A percentile compares a stretch with the other conserved stretches of the same genome.
Evolutionary conservation across 2,888 invertebrate genomes (phyloP).

Genomic region (Andricus quercusramuli): DNA sequence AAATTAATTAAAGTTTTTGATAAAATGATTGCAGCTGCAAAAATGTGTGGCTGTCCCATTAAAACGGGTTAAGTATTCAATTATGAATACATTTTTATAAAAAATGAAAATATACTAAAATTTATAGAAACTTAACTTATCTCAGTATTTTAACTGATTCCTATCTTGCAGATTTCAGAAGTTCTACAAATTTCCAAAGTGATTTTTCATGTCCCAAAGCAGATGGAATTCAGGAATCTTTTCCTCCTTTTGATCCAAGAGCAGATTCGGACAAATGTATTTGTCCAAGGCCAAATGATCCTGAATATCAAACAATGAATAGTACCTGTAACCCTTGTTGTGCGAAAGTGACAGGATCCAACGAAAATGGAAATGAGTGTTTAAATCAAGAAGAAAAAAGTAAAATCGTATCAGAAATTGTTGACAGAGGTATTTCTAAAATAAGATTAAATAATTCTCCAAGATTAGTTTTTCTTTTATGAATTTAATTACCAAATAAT

Average conservation of each 20-base stretch:
- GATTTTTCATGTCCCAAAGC: background rate
- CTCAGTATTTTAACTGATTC: background rate
- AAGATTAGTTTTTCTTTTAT: background rate
- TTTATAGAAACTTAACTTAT: background rate
- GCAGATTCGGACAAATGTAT: slow-evolving; percentile 23
- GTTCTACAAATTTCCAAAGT: background rate
- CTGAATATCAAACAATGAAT: slow-evolving; percentile 15
- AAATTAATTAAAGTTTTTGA: background rate
- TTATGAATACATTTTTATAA: background rate
- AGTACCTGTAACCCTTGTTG: slow-evolving; percentile 41
- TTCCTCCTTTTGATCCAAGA: background rate
- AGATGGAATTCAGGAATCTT: background rate
- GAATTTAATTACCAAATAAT: too few relatives aligned
- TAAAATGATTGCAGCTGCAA: slow-evolving; percentile 64
- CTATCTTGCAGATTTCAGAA: slow-evolving; percentile 5
- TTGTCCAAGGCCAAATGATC: slow-evolving; percentile 5
- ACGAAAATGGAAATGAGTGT: slow-evolving; percentile 17
- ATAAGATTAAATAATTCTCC: background rate
- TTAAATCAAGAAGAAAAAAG: slow-evolving; percentile 19
- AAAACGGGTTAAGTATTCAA: slow-evolving; percentile 17
- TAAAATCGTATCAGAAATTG: slow-evolving; percentile 67
- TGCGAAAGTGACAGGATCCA: slow-evolving; percentile 10
- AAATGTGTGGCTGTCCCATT: slow-evolving; percentile 63
- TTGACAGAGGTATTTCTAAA: slow-evolving; percentile 48
- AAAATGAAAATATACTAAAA: background rate